Evolutionary conservation across 2,113 vertebrate species (phyloP).

Genomic region (Gallinago paraguaiae): DNA sequence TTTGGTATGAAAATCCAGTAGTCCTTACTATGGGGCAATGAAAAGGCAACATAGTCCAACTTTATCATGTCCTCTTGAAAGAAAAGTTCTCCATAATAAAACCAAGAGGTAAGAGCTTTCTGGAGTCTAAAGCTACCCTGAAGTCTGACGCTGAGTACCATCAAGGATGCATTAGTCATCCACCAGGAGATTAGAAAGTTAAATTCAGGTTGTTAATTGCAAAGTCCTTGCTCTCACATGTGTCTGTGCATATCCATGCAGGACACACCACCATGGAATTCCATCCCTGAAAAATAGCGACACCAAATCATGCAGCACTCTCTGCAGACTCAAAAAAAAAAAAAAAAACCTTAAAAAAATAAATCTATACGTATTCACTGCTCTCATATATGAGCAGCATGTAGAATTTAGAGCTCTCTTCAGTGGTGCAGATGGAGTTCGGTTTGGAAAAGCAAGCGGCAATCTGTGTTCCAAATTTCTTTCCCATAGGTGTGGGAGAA

Average conservation of each 20-base stretch:
- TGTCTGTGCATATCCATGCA: accelerated
- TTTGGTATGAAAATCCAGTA: not conserved
- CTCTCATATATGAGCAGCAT: not conserved
- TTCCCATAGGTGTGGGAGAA: conserved; percentile 32
- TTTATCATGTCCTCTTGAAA: not conserved
- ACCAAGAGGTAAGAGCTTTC: not conserved
- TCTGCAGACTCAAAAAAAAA: not conserved
- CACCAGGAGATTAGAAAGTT: not conserved
- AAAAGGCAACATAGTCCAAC: not conserved
- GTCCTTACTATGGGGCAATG: not conserved
- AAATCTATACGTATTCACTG: not conserved
- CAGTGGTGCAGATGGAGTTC: conserved; percentile 37
- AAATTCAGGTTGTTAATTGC: not conserved
- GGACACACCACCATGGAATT: not conserved
- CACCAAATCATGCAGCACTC: not conserved
- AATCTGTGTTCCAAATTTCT: conserved; percentile 8
- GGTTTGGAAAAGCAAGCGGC: conserved; percentile 24
- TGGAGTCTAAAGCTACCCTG: not conserved
- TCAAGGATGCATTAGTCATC: not conserved
- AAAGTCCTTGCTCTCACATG: not conserved
- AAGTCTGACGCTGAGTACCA: not conserved
- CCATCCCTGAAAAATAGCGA: not conserved
- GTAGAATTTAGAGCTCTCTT: not conserved
- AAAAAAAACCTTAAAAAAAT: too few species aligned
- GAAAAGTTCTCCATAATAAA: not conserved